Percentiles rank a stretch among this genome's conserved stretches.
phyloP scores from a whole-genome alignment of 1,140 invertebrate genomes.

The Nylanderia fulva region DNA sequence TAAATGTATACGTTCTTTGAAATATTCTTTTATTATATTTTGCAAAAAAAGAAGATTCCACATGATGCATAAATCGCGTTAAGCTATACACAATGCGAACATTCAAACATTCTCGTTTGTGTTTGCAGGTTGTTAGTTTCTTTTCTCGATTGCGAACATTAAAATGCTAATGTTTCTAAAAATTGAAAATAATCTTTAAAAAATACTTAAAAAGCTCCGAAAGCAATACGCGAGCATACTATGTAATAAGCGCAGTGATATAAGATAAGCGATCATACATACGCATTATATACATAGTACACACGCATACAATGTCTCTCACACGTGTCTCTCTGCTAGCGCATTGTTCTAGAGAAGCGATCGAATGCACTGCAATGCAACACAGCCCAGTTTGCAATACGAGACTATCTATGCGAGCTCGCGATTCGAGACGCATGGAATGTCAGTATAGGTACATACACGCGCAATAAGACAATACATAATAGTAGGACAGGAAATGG shows the following conservation, averaged over 20 bases:
- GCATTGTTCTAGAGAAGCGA: constrained; percentile 66
- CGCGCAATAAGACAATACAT: constrained; percentile 60
- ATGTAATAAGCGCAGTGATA: constrained; percentile 21
- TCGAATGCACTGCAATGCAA: constrained; percentile 70
- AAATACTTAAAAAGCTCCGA: too few species aligned
- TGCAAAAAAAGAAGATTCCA: background rate
- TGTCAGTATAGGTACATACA: background rate
- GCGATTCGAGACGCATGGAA: constrained; percentile 22
- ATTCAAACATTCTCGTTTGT: too few species aligned
- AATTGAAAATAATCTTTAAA: too few species aligned
- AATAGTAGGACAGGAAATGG: constrained; percentile 51
- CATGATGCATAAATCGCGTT: too few species aligned
- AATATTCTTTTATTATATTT: background rate
- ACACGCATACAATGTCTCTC: too few species aligned
- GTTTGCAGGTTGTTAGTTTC: too few species aligned
- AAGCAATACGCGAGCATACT: background rate
- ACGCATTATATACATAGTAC: background rate
- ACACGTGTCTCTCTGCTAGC: constrained; percentile 5
- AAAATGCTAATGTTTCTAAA: too few species aligned
- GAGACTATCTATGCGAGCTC: constrained; percentile 36
- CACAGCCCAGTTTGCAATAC: constrained; percentile 68
- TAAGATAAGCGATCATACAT: background rate
- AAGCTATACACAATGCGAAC: too few species aligned
- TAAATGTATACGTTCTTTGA: constrained; percentile 29
- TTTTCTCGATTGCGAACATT: too few species aligned